These are phyloP conservation scores for Sycophaga agraensis DNA, from an alignment of 1,140 invertebrate genomes.

Conservation along the genomic window DNA sequence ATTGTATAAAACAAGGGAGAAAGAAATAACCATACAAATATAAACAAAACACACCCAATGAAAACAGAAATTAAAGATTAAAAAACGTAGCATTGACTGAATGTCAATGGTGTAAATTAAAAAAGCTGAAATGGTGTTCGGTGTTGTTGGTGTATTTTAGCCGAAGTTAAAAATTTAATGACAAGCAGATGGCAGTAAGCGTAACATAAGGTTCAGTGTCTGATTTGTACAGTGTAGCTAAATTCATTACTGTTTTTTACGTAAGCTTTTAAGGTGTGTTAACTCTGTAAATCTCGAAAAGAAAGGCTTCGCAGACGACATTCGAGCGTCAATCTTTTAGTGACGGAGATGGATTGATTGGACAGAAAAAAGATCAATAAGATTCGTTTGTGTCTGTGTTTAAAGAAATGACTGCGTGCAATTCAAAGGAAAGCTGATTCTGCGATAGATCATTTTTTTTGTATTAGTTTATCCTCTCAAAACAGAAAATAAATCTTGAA, in stretches of 20 bases:
- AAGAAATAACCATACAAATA: constrained; percentile 1
- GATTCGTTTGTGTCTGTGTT: no score
- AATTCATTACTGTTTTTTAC: constrained; percentile 10
- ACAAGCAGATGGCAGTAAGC: not conserved
- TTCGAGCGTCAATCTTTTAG: not conserved
- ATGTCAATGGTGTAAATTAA: constrained; percentile 4
- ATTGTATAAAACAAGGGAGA: constrained; percentile 12
- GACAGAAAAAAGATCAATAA: no score
- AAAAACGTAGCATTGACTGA: no score
- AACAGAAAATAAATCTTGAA: not conserved
- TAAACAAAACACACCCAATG: not conserved
- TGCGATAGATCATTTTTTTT: no score
- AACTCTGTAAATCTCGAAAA: constrained; percentile 6
- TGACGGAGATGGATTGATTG: no score
- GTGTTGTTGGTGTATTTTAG: constrained; percentile 1
- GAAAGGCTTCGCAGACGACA: constrained; percentile 3
- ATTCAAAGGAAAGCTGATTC: no score
- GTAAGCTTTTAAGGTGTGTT: constrained; percentile 13
- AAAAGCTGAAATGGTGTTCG: constrained; percentile 6
- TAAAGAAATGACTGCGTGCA: constrained; percentile 1
- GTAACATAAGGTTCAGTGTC: constrained; percentile 2
- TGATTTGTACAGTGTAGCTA: constrained; percentile 22
- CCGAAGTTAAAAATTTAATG: not conserved
- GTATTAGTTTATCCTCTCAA: not conserved
- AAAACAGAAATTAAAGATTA: no score